phyloP scores from a whole-genome alignment of 2,797 vertebrate species.

The Podarcis lilfordi region DNA sequence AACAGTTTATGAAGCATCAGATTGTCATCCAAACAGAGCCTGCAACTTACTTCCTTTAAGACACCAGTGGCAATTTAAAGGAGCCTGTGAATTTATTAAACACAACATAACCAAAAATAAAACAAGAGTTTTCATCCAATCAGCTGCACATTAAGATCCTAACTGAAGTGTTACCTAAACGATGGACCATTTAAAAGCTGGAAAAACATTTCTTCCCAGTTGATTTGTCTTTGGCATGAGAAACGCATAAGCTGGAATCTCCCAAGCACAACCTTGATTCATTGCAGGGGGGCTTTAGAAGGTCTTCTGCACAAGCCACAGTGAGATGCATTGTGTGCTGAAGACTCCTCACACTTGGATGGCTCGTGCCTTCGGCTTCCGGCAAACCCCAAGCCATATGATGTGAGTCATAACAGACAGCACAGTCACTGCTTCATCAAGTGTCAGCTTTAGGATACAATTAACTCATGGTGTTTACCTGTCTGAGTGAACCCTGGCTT shows the following conservation, averaged over 20 bases:
- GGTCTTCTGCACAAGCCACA: not conserved
- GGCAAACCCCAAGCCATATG: not conserved
- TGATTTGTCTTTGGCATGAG: conserved; percentile 15
- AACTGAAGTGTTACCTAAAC: conserved; percentile 25
- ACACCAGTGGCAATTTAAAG: conserved; percentile 5
- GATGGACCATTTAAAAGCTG: conserved; percentile 30
- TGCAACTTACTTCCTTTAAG: not conserved
- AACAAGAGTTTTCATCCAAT: conserved; percentile 25
- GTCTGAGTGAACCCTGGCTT: conserved; percentile 90
- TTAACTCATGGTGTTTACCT: conserved; percentile 80
- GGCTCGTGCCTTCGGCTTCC: too few relatives aligned
- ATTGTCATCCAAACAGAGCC: not conserved
- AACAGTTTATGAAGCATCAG: not conserved
- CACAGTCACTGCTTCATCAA: conserved; percentile 55
- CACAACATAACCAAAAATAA: not conserved
- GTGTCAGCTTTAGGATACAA: conserved; percentile 52
- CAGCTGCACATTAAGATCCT: conserved; percentile 1
- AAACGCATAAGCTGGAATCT: conserved; percentile 30
- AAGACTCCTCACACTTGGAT: not conserved
- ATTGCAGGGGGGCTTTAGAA: not conserved
- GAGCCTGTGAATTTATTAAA: conserved; percentile 31
- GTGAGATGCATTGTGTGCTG: not conserved
- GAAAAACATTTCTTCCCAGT: conserved; percentile 10
- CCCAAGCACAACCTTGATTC: not conserved
- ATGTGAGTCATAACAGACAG: conserved; percentile 23